Base-by-base conservation (phyloP, 2,113 vertebrate genomes). In the Thinocorus orbignyianus region DNA sequence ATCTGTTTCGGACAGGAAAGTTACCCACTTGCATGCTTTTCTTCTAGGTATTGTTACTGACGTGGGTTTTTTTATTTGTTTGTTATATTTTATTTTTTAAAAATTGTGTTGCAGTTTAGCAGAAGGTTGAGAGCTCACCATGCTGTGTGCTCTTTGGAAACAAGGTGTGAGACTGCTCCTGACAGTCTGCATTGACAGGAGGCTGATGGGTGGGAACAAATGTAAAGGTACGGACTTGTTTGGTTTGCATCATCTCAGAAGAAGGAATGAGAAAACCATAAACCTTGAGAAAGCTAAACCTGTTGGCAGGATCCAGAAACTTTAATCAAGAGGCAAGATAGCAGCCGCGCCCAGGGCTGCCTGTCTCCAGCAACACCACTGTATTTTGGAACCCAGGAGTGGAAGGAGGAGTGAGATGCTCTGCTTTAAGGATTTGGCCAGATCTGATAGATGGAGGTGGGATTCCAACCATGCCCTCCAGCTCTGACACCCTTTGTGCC, bases 201-300 rank as follows among this genome's bases (percentile, higher is more conserved):
- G 51, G 51, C 71, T 77, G 37, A 68, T 68, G 88, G 26, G 74
- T 88, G 71, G 72, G 64, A 88, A 70, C 51, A 66, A 80, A 88
- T 84, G 71, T 68, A 96, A 82, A 94, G 48, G 64, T 39, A 68
- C 22, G 71, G 69, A 48, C 64, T 90, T 96, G 64, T 80, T 86
- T 70, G 55, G 44, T 35, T 94, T 97, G 77, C 90, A 51, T 93
- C 82, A 93, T 44, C 72, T 79, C 61, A 86, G 72, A 66, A 48
- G 51, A 73, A 24, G 9, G 60, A 66, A 80, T 42, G 42, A 44
- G 72, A 83, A 92, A 83, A 39, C 71, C 57, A 8, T 80, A 90
- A 83, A 22, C 14, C 80, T 77, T 90, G 85, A 81, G 85, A 97
- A 96, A 94, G 80, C 60, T 64, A 86, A 97, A 91, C 88, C 64